A percentile compares a stretch with the other conserved stretches of the same genome.
Evolutionary conservation across 1,140 invertebrate species (phyloP).

Genomic region (Panulirus ornatus): DNA sequence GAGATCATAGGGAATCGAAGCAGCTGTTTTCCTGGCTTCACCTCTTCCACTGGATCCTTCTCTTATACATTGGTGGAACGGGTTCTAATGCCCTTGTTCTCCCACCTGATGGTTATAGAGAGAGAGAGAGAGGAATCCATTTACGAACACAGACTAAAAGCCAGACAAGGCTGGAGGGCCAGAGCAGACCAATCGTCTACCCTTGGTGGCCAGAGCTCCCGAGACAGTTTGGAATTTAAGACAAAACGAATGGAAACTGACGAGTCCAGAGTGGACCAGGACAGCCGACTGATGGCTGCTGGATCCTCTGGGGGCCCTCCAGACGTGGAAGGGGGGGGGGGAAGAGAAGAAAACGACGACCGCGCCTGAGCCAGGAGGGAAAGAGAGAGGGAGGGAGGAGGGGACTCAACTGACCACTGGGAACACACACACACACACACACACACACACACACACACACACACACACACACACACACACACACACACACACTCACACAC

Average conservation of each 20-base stretch:
- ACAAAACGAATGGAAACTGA: conserved; percentile 42
- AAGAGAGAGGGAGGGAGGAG: neutral
- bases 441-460: too few species aligned
- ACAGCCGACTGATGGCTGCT: conserved; percentile 47
- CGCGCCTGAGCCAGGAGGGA: neutral
- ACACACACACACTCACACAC: too few species aligned
- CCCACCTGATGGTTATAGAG: too few species aligned
- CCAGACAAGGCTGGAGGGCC: neutral
- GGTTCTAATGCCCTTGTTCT: too few species aligned
- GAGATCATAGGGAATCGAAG: too few species aligned
- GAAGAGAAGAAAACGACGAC: neutral
- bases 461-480: too few species aligned
- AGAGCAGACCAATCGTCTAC: too few species aligned
- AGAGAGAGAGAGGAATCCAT: neutral
- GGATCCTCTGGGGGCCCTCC: conserved; percentile 8
- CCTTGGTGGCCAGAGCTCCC: conserved; percentile 5
- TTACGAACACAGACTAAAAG: neutral
- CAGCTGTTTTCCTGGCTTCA: too few species aligned
- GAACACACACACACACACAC: too few species aligned
- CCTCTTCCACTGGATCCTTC: too few species aligned
- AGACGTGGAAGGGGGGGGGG: neutral
- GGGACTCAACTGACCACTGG: conserved; percentile 39
- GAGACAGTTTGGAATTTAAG: conserved; percentile 44
- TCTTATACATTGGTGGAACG: too few species aligned
- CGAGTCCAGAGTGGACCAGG: conserved; percentile 25